Conservation (phyloP, 2,797 vertebrate species). For the Gymnodraco acuticeps region DNA sequence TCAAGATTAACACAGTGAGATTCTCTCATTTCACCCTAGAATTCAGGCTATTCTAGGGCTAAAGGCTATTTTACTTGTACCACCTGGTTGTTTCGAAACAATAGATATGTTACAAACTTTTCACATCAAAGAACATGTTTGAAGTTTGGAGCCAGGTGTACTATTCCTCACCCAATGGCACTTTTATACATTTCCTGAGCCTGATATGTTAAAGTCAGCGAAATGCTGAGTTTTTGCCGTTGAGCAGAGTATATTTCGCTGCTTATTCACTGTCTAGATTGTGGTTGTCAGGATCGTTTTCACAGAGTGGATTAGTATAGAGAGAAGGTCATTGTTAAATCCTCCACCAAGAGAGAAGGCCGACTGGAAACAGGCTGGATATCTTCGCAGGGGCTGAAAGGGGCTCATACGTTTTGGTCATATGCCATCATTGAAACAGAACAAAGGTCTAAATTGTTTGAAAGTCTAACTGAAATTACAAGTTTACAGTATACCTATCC, state of each 20-base stretch:
- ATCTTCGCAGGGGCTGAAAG: constrained; percentile 34
- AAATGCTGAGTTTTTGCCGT: constrained; percentile 22
- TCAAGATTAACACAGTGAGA: not conserved
- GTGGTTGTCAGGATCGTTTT: constrained; percentile 53
- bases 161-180: not conserved
- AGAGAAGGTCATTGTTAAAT: constrained; percentile 71
- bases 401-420: constrained; percentile 22
- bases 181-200: constrained; percentile 12
- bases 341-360: constrained; percentile 44
- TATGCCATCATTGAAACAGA: constrained; percentile 6
- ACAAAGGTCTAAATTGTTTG: not conserved
- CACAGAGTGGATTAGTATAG: constrained; percentile 61
- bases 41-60: not conserved
- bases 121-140: constrained; percentile 4
- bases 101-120: not conserved
- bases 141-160: not conserved
- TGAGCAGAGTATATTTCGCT: constrained; percentile 25
- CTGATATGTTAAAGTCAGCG: constrained; percentile 6
- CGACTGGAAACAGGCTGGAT: constrained; percentile 42
- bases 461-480: not conserved
- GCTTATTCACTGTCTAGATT: constrained; percentile 53
- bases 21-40: not conserved
- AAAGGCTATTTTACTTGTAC: not conserved
- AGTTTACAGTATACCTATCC: not conserved
- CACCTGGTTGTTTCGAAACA: not conserved